A percentile compares a stretch with the other conserved stretches of the same genome.
These are phyloP conservation scores for Glareola pratincola DNA, from an alignment of 2,113 vertebrate species.

Conservation along the genomic window DNA sequence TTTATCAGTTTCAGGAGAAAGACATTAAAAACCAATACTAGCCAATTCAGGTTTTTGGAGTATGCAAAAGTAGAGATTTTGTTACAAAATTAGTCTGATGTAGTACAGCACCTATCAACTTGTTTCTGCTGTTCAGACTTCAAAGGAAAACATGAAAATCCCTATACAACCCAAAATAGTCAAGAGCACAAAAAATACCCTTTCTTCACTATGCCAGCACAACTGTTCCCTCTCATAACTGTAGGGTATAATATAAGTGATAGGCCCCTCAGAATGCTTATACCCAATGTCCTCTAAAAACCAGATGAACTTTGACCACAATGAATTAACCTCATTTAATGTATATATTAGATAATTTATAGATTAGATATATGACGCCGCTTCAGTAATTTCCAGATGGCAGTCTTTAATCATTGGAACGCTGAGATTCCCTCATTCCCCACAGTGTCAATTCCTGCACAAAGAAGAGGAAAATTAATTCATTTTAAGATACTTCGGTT, in stretches of 20 bases:
- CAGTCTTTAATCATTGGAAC: background rate
- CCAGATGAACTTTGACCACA: background rate
- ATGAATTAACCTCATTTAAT: background rate
- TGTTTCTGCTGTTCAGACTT: background rate
- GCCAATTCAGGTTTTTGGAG: background rate
- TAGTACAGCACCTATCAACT: background rate
- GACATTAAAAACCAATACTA: background rate
- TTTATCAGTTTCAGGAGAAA: background rate
- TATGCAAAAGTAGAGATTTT: background rate
- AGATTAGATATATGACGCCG: background rate
- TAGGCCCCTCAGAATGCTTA: background rate
- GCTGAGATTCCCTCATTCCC: background rate
- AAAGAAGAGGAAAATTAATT: background rate
- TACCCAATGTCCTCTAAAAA: background rate
- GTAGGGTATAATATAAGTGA: background rate
- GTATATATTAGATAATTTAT: background rate
- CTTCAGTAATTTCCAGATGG: background rate
- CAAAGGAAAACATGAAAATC: background rate
- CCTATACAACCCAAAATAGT: background rate
- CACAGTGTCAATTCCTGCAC: rapidly evolving
- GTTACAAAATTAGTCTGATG: background rate
- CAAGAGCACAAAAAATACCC: background rate
- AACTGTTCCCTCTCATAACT: background rate
- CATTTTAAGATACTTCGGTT: background rate
- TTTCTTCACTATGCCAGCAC: background rate